Evolutionary conservation across 2,113 vertebrate genomes (phyloP).

Genomic region (Apteryx mantelli): DNA sequence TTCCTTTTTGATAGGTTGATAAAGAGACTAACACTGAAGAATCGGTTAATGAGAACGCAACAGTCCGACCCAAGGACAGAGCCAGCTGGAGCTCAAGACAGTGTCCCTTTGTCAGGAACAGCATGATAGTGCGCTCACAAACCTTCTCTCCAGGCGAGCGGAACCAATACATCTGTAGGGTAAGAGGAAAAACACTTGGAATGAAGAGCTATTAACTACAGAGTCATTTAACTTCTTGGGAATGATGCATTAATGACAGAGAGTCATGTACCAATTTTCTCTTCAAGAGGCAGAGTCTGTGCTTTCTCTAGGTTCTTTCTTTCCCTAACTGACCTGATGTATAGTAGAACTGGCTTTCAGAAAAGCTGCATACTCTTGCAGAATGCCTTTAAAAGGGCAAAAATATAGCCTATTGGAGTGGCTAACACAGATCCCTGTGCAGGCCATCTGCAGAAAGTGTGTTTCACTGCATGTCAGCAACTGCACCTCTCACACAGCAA

Average conservation of each 20-base stretch:
- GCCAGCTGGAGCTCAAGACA: slow-evolving; percentile 73
- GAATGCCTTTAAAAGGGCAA: neutral
- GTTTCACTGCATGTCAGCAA: neutral
- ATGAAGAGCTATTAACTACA: neutral
- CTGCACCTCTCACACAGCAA: neutral
- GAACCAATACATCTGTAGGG: slow-evolving; percentile 87
- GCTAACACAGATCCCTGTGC: neutral
- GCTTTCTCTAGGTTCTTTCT: neutral
- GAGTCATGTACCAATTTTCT: neutral
- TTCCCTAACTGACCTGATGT: neutral
- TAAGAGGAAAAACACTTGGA: slow-evolving; percentile 65
- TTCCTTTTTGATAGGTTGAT: slow-evolving; percentile 78
- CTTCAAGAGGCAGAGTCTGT: slow-evolving; percentile 2
- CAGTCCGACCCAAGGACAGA: slow-evolving; percentile 82
- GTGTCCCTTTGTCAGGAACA: slow-evolving; percentile 80
- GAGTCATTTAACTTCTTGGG: slow-evolving; percentile 42
- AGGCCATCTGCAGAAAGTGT: neutral
- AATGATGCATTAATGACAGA: neutral
- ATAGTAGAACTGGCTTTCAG: neutral
- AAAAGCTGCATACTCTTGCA: neutral
- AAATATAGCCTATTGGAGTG: neutral
- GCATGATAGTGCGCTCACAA: slow-evolving; percentile 86
- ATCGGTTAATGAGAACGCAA: neutral
- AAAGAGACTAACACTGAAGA: slow-evolving; percentile 87
- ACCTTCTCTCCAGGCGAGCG: slow-evolving; percentile 88